A percentile compares a stretch with the other conserved stretches of the same genome.
phyloP scores from a whole-genome alignment of 2,113 vertebrate genomes.

The Xenus cinereus region DNA sequence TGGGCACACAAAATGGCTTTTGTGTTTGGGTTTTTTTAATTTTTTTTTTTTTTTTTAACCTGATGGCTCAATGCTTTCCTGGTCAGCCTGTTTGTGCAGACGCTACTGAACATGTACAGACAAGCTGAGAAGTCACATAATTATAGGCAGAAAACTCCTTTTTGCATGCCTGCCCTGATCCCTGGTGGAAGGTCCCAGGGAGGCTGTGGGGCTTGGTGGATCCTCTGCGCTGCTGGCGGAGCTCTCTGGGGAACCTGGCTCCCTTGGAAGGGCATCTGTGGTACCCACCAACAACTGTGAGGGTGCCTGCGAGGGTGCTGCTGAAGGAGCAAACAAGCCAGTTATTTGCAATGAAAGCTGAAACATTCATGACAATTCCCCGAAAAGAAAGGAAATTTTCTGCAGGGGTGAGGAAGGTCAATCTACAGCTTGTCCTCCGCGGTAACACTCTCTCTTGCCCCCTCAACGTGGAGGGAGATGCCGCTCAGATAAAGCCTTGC shows the following conservation, averaged over 20 bases:
- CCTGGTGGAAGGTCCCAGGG: rapidly evolving
- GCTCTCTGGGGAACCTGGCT: not conserved
- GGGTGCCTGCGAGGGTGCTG: not conserved
- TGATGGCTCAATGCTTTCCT: not conserved
- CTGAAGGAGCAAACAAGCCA: not conserved
- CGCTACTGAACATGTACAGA: not conserved
- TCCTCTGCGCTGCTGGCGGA: not conserved
- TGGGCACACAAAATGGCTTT: not conserved
- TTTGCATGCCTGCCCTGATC: not conserved
- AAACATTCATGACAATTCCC: not conserved
- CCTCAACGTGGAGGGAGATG: not conserved
- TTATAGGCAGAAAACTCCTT: not conserved
- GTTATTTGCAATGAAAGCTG: not conserved
- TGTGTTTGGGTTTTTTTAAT: no score
- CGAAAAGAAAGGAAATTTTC: not conserved
- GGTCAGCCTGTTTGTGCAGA: not conserved
- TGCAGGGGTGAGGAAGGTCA: not conserved
- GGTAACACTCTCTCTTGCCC: not conserved
- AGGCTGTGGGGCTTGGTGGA: not conserved
- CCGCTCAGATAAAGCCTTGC: not conserved
- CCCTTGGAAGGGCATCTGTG: not conserved
- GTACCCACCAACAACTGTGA: rapidly evolving
- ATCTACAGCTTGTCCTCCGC: not conserved
- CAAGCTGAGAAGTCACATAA: not conserved
- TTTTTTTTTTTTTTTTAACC: not conserved